Evolutionary conservation across 2,888 invertebrate species (phyloP).

Genomic region (Uropetala carovei): DNA sequence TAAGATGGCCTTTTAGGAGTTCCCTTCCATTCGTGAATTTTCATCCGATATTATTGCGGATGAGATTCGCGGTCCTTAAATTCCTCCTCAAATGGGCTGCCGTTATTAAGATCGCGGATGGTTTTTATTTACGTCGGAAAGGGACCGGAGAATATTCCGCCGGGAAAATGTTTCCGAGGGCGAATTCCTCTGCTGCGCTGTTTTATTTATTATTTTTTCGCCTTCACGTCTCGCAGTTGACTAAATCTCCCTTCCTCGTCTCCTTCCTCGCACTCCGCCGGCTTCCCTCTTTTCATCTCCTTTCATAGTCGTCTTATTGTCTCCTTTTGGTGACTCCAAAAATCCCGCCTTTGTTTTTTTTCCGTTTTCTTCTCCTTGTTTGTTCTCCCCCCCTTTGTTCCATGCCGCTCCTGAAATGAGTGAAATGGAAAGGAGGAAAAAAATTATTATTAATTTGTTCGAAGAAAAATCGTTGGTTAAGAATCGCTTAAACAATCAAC

Average conservation of each 20-base stretch:
- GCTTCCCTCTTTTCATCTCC: not conserved
- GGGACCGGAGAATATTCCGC: slow-evolving; percentile 1
- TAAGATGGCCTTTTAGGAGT: not conserved
- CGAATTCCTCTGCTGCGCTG: not conserved
- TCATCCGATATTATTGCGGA: too few species aligned
- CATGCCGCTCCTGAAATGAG: slow-evolving; percentile 44
- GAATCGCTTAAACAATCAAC: too few species aligned
- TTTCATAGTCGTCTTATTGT: not conserved
- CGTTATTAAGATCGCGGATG: not conserved
- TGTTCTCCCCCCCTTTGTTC: slow-evolving; percentile 6
- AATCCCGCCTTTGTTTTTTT: not conserved
- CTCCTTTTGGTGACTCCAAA: not conserved
- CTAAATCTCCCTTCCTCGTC: not conserved
- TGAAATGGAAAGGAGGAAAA: not conserved
- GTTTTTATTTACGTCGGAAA: not conserved
- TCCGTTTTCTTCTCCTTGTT: not conserved
- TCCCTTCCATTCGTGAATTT: not conserved
- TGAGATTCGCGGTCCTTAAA: too few species aligned
- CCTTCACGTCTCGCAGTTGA: not conserved
- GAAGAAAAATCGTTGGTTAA: not conserved
- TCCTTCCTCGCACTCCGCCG: not conserved
- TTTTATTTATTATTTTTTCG: not conserved
- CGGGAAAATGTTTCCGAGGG: not conserved
- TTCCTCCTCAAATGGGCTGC: too few species aligned
- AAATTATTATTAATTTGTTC: not conserved